Percentiles rank a stretch among this genome's conserved stretches.
Evolutionary conservation across 2,888 invertebrate species (phyloP).

Genomic region (Poecilus cupreus): DNA sequence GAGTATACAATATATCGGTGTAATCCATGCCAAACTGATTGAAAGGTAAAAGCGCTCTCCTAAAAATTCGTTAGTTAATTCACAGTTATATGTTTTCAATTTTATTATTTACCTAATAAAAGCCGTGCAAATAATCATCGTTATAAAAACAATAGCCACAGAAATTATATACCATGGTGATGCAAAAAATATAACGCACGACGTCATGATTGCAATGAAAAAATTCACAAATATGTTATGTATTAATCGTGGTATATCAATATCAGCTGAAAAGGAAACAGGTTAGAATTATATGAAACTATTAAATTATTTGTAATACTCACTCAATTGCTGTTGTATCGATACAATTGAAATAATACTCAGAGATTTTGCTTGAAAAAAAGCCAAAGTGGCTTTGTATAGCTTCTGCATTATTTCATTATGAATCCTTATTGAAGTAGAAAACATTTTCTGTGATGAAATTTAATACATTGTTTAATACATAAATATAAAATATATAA

Average conservation of each 20-base stretch:
- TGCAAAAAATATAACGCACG: constrained; percentile 33
- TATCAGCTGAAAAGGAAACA: constrained; percentile 38
- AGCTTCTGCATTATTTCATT: constrained; percentile 49
- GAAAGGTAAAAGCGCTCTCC: constrained; percentile 63
- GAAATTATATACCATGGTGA: constrained; percentile 36
- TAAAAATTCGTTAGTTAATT: constrained; percentile 46
- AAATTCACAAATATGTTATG: constrained; percentile 38
- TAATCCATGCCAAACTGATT: constrained; percentile 64
- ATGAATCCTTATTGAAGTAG: constrained; percentile 28
- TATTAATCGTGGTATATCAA: constrained; percentile 47
- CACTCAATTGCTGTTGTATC: constrained; percentile 49
- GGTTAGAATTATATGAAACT: not conserved
- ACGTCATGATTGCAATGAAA: constrained; percentile 36
- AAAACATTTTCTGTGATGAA: constrained; percentile 48
- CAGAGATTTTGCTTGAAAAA: constrained; percentile 45
- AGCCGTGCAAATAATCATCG: constrained; percentile 19
- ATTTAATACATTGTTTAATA: not conserved
- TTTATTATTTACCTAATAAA: constrained; percentile 40
- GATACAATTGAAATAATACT: constrained; percentile 45
- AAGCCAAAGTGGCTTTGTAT: constrained; percentile 45
- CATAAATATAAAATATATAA: not conserved
- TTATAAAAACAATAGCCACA: not conserved
- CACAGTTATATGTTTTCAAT: too few relatives aligned
- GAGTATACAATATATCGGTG: constrained; percentile 64
- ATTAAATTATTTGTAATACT: not conserved